Base-by-base conservation (phyloP, 2,888 invertebrate genomes). In the Xestobium rufovillosum region DNA sequence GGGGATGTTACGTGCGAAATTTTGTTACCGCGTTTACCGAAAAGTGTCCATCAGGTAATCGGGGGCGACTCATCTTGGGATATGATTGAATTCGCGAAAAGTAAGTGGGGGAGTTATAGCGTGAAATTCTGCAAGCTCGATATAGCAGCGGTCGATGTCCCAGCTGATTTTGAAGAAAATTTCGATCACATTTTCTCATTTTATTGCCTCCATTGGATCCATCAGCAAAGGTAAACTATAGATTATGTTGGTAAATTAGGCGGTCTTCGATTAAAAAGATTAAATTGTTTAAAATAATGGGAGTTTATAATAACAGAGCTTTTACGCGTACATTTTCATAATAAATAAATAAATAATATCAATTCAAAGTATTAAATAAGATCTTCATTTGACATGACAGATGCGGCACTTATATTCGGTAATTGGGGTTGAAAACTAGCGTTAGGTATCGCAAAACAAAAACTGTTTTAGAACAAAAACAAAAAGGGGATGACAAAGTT, bases 151-250 rank as follows among this genome's bases (percentile, higher is more conserved):
- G 60, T 67, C 0, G 57, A 67, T 14, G 44, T 78, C 31, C 72
- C 75, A 0, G 56, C 60, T 1, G 63, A 72, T 13, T 51, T 73
- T 29, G 52, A 62, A 10, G 69, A 64, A 34, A 55, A 62, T 15
- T 86, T 81, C 52, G 72, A 80, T 53, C 81, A 84, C 53, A 72
- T 76, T 1, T 76, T 83, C 34, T 86, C 86, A 0, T 85, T 86
- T 57, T 85, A 84, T 57, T 78, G 83, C 42, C 66, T 88, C 3
- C 85, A 87, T 53, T 87, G 87, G 87, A 75, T 86, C 17, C 73
- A 74, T 47, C 73, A 84, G 54, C 79, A 81, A 59, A 71, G 74
- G 81, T 82, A 68, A 66, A 72, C 49, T 26, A 33, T n/a, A n/a
- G n/a, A n/a, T n/a, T n/a, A n/a, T n/a, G n/a, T n/a, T n/a, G n/a